Conservation (phyloP, 2,797 vertebrate species). For the Esox masquinongy region DNA sequence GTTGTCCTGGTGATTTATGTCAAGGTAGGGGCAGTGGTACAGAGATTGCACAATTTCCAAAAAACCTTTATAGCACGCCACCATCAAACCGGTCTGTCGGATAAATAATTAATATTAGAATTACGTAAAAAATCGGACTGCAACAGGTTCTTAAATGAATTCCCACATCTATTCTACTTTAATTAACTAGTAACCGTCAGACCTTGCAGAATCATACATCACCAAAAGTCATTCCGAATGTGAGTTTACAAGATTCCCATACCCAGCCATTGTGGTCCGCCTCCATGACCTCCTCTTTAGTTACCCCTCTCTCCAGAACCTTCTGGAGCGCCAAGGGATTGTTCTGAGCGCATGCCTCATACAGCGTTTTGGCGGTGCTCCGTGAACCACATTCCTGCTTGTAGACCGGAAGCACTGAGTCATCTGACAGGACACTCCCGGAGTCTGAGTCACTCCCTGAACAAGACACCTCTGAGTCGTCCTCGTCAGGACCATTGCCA, state of each 20-base stretch:
- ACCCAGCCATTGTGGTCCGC: constrained; percentile 85
- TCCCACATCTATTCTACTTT: background rate
- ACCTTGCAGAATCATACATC: background rate
- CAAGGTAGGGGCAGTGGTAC: constrained; percentile 77
- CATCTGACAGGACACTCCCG: constrained; percentile 76
- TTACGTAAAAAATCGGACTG: background rate
- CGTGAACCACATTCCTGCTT: constrained; percentile 23
- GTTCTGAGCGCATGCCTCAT: constrained; percentile 79
- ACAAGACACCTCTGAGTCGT: constrained; percentile 38
- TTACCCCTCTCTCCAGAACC: constrained; percentile 75
- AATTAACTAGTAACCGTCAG: background rate
- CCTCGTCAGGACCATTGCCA: constrained; percentile 59
- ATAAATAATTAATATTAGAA: background rate
- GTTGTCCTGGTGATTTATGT: constrained; percentile 89
- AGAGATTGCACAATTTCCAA: constrained; percentile 77
- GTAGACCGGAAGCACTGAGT: constrained; percentile 75
- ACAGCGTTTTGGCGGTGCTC: constrained; percentile 58
- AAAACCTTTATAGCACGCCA: constrained; percentile 84
- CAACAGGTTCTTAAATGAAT: background rate
- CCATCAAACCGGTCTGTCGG: constrained; percentile 84
- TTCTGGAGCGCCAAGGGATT: constrained; percentile 67
- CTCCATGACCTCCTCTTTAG: constrained; percentile 76
- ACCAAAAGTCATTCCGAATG: background rate
- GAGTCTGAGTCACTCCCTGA: constrained; percentile 54
- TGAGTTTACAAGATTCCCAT: constrained; percentile 40